Evolutionary conservation across 23 tunicate genomes (phyloP), one percentile per base, ranked within the genome.

Genomic region (Styela plicata): DNA sequence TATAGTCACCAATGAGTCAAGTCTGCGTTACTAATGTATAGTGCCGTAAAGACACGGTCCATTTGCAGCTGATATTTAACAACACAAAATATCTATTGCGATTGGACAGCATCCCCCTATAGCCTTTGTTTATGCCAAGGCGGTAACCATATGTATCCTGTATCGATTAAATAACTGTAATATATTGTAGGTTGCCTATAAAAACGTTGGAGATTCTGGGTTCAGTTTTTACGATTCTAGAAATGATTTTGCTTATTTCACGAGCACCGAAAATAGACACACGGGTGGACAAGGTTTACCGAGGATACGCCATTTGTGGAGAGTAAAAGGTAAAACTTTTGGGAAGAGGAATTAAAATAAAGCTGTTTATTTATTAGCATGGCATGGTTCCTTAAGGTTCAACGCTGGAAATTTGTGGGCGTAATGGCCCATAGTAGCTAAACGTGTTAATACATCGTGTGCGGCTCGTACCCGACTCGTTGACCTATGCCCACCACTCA

Each of bases 261-360:
- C 86, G 20, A 92, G 97, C 66, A 92, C 97, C 1, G 97, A 92
- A 75, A 17, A 36, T 24, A 63, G 24, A 29, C 31, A 70, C 32
- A 69, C 24, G 0, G 52, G 35, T 19, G 79, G 69, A 21, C 28
- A 66, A 13, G 97, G 86, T 31, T 66, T 92, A 31, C 91, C 97
- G 1, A 78, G 97, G 7, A 92, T 92, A 34, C 86, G 97, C 3
- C 97, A 92, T 69, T 10, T 92, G 73, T 92, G 97, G 97, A 92
- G 85, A 80, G 92, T 87, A 31, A 87, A 84, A 87, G 97, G 97
- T 87, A n/a, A n/a, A n/a, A n/a, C n/a, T n/a, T n/a, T n/a, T n/a
- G n/a, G n/a, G n/a, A n/a, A n/a, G n/a, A n/a, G n/a, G n/a, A n/a
- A n/a, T n/a, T n/a, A n/a, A n/a, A n/a, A n/a, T n/a, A n/a, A n/a